phyloP scores from a whole-genome alignment of 2,113 vertebrate species.

The Antigone vipio region DNA sequence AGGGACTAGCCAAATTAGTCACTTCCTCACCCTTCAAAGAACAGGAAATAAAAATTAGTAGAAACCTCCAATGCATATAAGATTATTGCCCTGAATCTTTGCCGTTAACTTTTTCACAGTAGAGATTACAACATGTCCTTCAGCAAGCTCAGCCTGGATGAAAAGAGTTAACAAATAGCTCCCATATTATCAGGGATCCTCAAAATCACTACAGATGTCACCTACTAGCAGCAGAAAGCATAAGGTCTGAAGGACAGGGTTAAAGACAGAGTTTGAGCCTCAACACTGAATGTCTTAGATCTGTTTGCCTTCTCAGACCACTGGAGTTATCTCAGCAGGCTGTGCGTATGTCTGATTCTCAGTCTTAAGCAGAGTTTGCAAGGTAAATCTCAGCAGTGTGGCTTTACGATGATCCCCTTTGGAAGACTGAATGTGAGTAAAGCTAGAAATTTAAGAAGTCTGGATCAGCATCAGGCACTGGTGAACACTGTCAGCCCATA shows the following conservation, averaged over 20 bases:
- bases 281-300: neutral
- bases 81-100: neutral
- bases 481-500: neutral
- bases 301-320: constrained; percentile 6
- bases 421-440: constrained; percentile 47
- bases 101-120: neutral
- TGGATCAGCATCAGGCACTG: constrained; percentile 40
- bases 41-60: neutral
- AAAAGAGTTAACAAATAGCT: neutral
- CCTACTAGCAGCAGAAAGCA: neutral
- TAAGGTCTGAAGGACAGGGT: neutral
- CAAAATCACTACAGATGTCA: neutral
- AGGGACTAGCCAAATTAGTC: neutral
- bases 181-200: neutral
- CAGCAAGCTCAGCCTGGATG: neutral
- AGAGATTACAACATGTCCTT: neutral
- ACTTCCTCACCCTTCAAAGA: neutral
- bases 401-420: constrained; percentile 67
- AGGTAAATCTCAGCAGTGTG: constrained; percentile 39
- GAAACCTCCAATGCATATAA: neutral
- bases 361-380: constrained; percentile 53
- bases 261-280: neutral
- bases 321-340: neutral
- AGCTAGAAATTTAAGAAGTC: constrained; percentile 46
- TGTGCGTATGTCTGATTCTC: neutral